A percentile compares a stretch with the other conserved stretches of the same genome.
Conservation (phyloP, 1,140 invertebrate genomes). For the Diorhabda sublineata region DNA sequence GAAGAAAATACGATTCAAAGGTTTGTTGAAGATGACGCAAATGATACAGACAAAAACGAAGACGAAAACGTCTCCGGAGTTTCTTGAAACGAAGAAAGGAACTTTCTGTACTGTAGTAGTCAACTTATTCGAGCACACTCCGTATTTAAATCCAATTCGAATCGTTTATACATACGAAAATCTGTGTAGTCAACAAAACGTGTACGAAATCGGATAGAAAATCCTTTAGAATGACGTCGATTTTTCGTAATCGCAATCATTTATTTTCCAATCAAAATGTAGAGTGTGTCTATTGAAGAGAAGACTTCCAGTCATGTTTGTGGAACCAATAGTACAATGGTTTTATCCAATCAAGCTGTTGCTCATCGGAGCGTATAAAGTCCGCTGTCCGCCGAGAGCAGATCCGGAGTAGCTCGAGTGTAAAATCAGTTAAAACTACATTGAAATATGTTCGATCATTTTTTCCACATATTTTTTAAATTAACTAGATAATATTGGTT, state of each 20-base stretch:
- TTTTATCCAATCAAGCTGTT: slow-evolving; percentile 36
- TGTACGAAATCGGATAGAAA: slow-evolving; percentile 1
- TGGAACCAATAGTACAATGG: slow-evolving; percentile 36
- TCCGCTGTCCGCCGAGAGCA: slow-evolving; percentile 20
- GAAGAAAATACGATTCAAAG: no score
- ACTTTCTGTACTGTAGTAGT: no score
- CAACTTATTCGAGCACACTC: no score
- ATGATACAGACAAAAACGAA: no score
- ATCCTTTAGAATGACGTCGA: neutral
- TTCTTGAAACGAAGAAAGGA: no score
- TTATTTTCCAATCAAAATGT: slow-evolving; percentile 30
- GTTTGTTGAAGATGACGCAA: no score
- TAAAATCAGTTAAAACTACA: slow-evolving; percentile 31
- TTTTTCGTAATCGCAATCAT: slow-evolving; percentile 19
- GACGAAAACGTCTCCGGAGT: no score
- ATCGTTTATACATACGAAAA: no score
- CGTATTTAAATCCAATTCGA: no score
- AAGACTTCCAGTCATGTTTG: slow-evolving; percentile 25
- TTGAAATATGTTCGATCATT: neutral
- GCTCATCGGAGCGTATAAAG: slow-evolving; percentile 31
- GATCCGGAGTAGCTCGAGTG: slow-evolving; percentile 31
- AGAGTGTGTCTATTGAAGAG: slow-evolving; percentile 20
- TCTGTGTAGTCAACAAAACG: neutral
- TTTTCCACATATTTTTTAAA: neutral
- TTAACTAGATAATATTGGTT: no score